Base-by-base conservation (phyloP, 92 coral and sea anemone species). In the Epizoanthus ramosus region DNA sequence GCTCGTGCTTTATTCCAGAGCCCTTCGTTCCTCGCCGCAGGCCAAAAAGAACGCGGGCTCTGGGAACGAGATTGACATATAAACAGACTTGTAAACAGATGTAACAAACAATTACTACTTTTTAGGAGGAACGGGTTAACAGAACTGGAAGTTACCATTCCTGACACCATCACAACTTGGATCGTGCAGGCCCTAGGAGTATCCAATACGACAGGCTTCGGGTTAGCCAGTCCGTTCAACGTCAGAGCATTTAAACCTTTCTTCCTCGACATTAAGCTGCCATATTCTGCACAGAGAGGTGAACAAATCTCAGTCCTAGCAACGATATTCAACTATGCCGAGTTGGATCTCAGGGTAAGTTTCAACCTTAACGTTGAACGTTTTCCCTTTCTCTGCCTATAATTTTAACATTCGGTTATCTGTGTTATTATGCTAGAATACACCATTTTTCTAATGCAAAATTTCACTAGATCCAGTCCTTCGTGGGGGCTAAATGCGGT, bases 141-240 rank as follows among this genome's bases (percentile, higher is more conserved):
- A 6, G 68, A 21, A 41, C 57, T 90, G 63, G 73, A 52, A 2
- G 94, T 91, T 58, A 97, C 99, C 15, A 76, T 97, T n/a, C 99
- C 99, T 1, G 94, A 94, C 83, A 92, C 98, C 61, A 97, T 97
- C 73, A 94, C 99, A 39, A 90, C 97, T 0, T 97, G 98, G 97
- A 90, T 90, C 2, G 88, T 94, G 83, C 99, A 97, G 81, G 99
- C 99, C 19, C 89, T 97, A 18, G 97, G 92, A 35, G 93, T 97
- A 54, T 93, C 97, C 45, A 97, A 97, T 85, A 80, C 85, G 23
- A 94, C 98, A 15, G 99, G 99, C 19, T 91, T 97, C 69, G 99
- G 98, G 22, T 79, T 97, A 43, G 91, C 99, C 31, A 85, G 84
- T 25, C 96, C 99, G 1, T 79, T 87, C 71, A 70, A 90, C 61